Evolutionary conservation across 92 coral and sea anemone genomes (phyloP).

Genomic region (Zoanthus sansibaricus): DNA sequence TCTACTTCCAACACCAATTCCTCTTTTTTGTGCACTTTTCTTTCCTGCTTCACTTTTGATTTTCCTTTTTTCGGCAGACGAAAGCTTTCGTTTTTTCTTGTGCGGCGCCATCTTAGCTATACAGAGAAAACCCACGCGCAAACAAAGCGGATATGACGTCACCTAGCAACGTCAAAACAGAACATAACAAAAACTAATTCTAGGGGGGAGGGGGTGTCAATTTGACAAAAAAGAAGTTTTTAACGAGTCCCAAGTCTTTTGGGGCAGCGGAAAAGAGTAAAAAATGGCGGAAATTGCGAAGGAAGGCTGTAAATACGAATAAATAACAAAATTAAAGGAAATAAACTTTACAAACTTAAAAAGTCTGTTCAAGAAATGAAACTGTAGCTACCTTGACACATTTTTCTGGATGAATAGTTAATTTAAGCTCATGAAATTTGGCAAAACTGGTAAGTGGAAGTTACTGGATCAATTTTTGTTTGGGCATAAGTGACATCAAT

Average conservation of each 20-base stretch:
- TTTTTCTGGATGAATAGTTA: constrained; percentile 14
- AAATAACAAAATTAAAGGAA: background rate
- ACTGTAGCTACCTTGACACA: constrained; percentile 10
- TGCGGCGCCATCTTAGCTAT: constrained; percentile 36
- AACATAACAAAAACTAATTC: constrained; percentile 21
- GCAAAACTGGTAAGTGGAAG: background rate
- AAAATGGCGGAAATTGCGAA: constrained; percentile 24
- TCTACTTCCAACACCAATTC: constrained; percentile 36
- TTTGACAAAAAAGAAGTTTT: background rate
- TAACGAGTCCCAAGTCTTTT: background rate
- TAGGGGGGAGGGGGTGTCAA: constrained; percentile 24
- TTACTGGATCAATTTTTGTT: background rate
- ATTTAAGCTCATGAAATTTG: constrained; percentile 6
- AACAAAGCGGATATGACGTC: constrained; percentile 21
- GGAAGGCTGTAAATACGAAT: background rate
- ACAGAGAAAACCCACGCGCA: background rate
- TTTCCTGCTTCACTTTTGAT: constrained; percentile 25
- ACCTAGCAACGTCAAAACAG: constrained; percentile 14
- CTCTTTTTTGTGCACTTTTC: constrained; percentile 46
- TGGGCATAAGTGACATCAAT: background rate
- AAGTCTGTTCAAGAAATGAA: background rate
- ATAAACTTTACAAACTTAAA: constrained; percentile 11
- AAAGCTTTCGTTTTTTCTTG: constrained; percentile 21
- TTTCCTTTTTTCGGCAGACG: constrained; percentile 36
- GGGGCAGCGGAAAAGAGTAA: constrained; percentile 26